Evolutionary conservation across 2,113 vertebrate species (phyloP).

Genomic region (Ascaphus truei): DNA sequence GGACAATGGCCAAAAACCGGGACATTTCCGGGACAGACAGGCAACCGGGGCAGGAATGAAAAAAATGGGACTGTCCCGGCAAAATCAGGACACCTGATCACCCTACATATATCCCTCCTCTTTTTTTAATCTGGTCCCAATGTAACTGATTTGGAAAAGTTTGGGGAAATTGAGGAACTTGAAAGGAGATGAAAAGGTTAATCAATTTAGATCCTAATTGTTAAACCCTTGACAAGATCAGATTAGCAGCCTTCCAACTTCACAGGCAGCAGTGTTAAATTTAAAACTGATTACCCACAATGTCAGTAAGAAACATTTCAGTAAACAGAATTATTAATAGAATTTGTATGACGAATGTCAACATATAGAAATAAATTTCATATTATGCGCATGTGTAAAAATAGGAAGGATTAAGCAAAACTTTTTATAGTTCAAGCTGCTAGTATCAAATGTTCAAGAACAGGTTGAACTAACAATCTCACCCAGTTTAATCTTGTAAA

Average conservation of each 20-base stretch:
- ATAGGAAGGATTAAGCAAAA: slow-evolving; percentile 53
- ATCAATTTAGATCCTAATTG: slow-evolving; percentile 19
- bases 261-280: slow-evolving; percentile 34
- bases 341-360: slow-evolving; percentile 44
- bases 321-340: slow-evolving; percentile 58
- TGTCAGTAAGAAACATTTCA: slow-evolving; percentile 45
- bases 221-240: slow-evolving; percentile 35
- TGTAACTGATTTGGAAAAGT: no score
- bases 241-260: slow-evolving; percentile 40
- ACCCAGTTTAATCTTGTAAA: slow-evolving; percentile 40
- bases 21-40: no score
- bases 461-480: slow-evolving; percentile 45
- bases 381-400: slow-evolving; percentile 51
- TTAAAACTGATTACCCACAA: slow-evolving; percentile 45
- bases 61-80: no score
- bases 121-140: no score
- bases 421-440: slow-evolving; percentile 48
- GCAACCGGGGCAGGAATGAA: no score
- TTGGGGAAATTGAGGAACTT: no score
- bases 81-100: no score
- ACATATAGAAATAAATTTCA: slow-evolving; percentile 40
- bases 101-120: no score
- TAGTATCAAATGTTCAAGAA: slow-evolving; percentile 50
- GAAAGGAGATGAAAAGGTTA: not conserved
- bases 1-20: no score